Evolutionary conservation across 2,797 vertebrate genomes (phyloP).

Genomic region (Pteropus rufus): DNA sequence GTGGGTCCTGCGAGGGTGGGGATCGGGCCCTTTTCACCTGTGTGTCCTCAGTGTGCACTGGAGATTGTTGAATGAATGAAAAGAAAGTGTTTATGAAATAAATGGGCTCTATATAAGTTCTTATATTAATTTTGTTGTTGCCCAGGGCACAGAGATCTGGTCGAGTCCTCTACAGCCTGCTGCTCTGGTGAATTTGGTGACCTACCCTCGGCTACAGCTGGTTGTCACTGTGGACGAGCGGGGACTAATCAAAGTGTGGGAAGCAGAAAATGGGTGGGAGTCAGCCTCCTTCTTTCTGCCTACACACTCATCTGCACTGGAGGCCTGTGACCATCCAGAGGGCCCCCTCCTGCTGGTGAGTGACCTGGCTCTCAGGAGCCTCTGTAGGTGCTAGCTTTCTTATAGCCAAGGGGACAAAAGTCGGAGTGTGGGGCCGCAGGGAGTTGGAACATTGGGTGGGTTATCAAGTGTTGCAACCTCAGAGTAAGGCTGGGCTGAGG

Average conservation of each 20-base stretch:
- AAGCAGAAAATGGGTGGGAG: conserved; percentile 79
- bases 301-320: conserved; percentile 73
- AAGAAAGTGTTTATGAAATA: not conserved
- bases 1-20: not conserved
- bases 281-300: conserved; percentile 76
- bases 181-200: conserved; percentile 78
- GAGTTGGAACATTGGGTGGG: not conserved
- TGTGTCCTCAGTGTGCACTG: rapidly evolving
- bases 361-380: not conserved
- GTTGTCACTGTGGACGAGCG: conserved; percentile 81
- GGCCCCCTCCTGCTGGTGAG: conserved; percentile 83
- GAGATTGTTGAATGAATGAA: not conserved
- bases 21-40: not conserved
- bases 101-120: not conserved
- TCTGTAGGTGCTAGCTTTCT: not conserved
- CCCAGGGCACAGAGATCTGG: conserved; percentile 84
- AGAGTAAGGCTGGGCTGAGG: not conserved
- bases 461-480: not conserved
- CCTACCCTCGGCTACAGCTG: conserved; percentile 75
- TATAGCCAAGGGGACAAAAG: not conserved
- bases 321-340: conserved; percentile 74
- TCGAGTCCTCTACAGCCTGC: conserved; percentile 81
- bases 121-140: not conserved
- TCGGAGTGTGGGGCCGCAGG: not conserved
- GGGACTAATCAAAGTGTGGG: conserved; percentile 82